Evolutionary conservation across 2,888 invertebrate genomes (phyloP).

Genomic region (Sthenelais limicola): DNA sequence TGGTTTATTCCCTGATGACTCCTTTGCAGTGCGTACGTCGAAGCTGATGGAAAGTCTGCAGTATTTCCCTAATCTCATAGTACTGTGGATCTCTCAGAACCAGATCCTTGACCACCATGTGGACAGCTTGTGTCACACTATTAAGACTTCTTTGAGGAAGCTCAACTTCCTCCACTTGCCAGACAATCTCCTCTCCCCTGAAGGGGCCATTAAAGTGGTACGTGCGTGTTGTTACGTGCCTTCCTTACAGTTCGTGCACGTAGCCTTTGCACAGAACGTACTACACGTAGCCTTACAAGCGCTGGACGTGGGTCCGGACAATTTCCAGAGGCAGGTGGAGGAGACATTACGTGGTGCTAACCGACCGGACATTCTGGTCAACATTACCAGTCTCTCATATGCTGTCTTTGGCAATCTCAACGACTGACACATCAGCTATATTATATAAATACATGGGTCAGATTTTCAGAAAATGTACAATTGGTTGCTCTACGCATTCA

Average conservation of each 20-base stretch:
- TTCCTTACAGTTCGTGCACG: slow-evolving; percentile 53
- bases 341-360: neutral
- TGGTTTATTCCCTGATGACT: slow-evolving; percentile 59
- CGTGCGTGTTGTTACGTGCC: slow-evolving; percentile 54
- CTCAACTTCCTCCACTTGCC: slow-evolving; percentile 58
- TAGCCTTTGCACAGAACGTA: slow-evolving; percentile 42
- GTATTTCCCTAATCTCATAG: slow-evolving; percentile 55
- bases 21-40: slow-evolving; percentile 55
- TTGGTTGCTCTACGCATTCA: no score
- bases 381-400: slow-evolving; percentile 10
- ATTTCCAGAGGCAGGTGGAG: slow-evolving; percentile 15
- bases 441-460: no score
- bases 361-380: slow-evolving; percentile 7
- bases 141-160: slow-evolving; percentile 47
- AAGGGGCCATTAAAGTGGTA: slow-evolving; percentile 53
- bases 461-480: no score
- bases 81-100: slow-evolving; percentile 61
- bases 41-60: slow-evolving; percentile 55
- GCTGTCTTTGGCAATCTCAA: slow-evolving; percentile 1
- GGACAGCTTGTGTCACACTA: slow-evolving; percentile 54
- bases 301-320: slow-evolving; percentile 58
- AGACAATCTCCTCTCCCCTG: slow-evolving; percentile 55
- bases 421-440: no score
- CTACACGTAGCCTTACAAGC: slow-evolving; percentile 12
- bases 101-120: slow-evolving; percentile 55